Percentiles rank a stretch among this genome's conserved stretches.
These are phyloP conservation scores for Neria commutata DNA, from an alignment of 2,888 invertebrate species.

Conservation along the genomic window DNA sequence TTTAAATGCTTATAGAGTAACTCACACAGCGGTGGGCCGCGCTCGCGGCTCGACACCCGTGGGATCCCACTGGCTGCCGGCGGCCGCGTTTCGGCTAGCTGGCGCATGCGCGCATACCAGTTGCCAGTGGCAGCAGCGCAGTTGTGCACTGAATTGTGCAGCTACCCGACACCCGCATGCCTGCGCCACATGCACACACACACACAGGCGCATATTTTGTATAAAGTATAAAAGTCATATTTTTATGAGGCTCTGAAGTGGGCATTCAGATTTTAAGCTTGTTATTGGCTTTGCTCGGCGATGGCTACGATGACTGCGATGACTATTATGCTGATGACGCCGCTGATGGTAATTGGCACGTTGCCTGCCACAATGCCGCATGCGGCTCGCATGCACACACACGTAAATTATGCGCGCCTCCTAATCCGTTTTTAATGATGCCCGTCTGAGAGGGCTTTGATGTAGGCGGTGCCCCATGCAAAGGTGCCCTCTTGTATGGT, in stretches of 20 bases:
- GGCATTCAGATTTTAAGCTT: slow-evolving; percentile 42
- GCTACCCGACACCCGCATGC: too few species aligned
- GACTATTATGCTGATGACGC: slow-evolving; percentile 25
- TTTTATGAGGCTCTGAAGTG: slow-evolving; percentile 48
- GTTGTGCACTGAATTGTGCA: too few species aligned
- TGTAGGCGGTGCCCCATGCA: not conserved
- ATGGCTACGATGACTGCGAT: slow-evolving; percentile 5
- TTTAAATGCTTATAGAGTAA: slow-evolving; percentile 27
- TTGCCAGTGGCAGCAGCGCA: too few species aligned
- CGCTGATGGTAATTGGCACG: slow-evolving; percentile 33
- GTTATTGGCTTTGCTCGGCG: slow-evolving; percentile 13
- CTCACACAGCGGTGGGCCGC: slow-evolving; percentile 51
- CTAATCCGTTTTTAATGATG: slow-evolving; percentile 53
- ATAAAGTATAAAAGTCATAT: slow-evolving; percentile 49
- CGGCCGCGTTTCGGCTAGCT: too few species aligned
- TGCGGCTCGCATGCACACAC: slow-evolving; percentile 32
- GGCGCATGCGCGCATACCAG: too few species aligned
- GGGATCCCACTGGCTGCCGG: slow-evolving; percentile 32
- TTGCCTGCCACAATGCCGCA: slow-evolving; percentile 33
- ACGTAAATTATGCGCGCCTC: slow-evolving; percentile 44
- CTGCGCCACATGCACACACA: slow-evolving; percentile 4
- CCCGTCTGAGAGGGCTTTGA: slow-evolving; percentile 27
- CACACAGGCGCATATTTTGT: slow-evolving; percentile 7
- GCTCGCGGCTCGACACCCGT: slow-evolving; percentile 17
- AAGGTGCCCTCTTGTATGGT: not conserved